Conservation (phyloP, 2,888 invertebrate genomes). For the Cryptocephalus primarius region DNA sequence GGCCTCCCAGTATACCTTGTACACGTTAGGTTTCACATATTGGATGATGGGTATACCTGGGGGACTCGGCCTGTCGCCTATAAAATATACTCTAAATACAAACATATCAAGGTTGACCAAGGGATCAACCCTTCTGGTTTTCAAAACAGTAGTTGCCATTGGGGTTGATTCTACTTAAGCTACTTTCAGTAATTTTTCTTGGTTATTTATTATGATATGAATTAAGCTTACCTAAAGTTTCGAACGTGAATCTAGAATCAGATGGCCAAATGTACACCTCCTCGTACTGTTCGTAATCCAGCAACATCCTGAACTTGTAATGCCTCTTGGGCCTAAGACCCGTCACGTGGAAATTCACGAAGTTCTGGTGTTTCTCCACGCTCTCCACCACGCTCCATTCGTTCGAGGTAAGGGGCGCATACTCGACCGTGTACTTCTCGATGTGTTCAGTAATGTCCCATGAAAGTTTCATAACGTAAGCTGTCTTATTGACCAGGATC, state of each 20-base stretch:
- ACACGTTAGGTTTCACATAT: constrained; percentile 58
- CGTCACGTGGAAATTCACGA: constrained; percentile 26
- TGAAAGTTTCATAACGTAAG: constrained; percentile 50
- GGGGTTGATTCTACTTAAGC: too few relatives aligned
- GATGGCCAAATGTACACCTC: constrained; percentile 61
- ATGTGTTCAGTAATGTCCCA: constrained; percentile 56
- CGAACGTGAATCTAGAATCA: constrained; percentile 59
- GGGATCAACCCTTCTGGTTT: too few relatives aligned
- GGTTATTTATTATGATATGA: neutral
- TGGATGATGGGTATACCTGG: constrained; percentile 69
- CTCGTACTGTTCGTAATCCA: constrained; percentile 49
- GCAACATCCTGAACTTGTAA: constrained; percentile 63
- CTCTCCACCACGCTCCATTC: constrained; percentile 34
- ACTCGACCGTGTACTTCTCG: constrained; percentile 39
- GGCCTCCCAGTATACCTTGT: constrained; percentile 72
- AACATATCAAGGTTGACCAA: too few relatives aligned
- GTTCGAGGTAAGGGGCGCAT: constrained; percentile 37
- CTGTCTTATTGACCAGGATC: constrained; percentile 42
- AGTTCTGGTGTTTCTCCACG: constrained; percentile 11
- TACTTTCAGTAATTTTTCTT: too few relatives aligned
- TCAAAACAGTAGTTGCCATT: too few relatives aligned
- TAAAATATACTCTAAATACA: too few relatives aligned
- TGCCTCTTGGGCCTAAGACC: constrained; percentile 60
- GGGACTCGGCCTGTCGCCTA: constrained; percentile 67
- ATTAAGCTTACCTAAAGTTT: constrained; percentile 54